Percentiles rank a stretch among this genome's conserved stretches.
Evolutionary conservation across 2,113 vertebrate genomes (phyloP).

Genomic region (Geococcyx californianus): DNA sequence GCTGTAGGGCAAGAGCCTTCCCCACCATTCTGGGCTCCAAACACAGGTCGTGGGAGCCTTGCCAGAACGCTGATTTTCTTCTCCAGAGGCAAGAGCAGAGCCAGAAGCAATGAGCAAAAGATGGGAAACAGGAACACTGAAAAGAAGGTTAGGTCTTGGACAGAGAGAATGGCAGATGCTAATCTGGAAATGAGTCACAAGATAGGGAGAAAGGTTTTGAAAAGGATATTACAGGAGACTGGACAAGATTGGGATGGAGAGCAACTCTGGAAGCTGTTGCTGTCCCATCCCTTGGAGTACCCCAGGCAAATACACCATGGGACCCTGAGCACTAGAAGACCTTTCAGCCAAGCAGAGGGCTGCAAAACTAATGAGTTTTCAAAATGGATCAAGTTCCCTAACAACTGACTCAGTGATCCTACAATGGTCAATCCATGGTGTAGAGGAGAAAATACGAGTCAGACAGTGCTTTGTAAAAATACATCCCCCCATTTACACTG

Average conservation of each 20-base stretch:
- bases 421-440: background rate
- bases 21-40: background rate
- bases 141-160: background rate
- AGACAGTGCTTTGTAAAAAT: background rate
- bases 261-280: background rate
- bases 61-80: background rate
- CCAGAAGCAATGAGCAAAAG: background rate
- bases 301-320: background rate
- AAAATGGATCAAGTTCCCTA: background rate
- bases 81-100: background rate
- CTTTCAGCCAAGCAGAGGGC: background rate
- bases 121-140: background rate
- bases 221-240: background rate
- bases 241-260: background rate
- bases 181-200: background rate
- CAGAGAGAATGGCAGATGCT: background rate
- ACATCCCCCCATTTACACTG: background rate
- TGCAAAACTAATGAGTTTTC: background rate
- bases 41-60: rapidly evolving
- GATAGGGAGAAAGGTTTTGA: background rate
- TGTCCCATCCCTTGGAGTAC: background rate
- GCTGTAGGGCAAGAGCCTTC: background rate
- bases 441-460: background rate
- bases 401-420: background rate
- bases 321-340: background rate